Conservation (phyloP, 2,797 vertebrate genomes). For the Luscinia megarhynchos region DNA sequence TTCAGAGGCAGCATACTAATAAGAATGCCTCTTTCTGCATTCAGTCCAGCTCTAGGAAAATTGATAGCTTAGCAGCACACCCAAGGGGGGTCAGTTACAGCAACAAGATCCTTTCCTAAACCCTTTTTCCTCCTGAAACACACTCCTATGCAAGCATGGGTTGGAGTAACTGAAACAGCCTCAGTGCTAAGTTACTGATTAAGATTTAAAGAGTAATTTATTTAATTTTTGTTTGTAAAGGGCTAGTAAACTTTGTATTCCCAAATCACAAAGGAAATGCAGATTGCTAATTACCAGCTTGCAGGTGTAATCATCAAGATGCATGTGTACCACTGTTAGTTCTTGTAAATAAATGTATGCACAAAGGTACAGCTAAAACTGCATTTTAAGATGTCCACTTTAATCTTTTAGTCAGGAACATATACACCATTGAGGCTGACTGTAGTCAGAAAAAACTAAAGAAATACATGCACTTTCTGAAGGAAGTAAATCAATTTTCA, state of each 20-base stretch:
- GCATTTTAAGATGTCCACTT: background rate
- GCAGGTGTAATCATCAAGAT: background rate
- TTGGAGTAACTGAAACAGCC: background rate
- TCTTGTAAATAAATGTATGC: background rate
- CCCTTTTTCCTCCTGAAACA: background rate
- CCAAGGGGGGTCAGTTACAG: background rate
- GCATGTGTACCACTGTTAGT: background rate
- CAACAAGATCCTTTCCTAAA: background rate
- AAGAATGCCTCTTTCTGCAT: slow-evolving; percentile 13
- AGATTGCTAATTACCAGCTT: background rate
- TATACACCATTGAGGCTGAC: background rate
- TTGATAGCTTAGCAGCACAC: background rate
- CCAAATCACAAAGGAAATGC: background rate
- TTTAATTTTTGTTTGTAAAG: background rate
- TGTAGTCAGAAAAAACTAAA: background rate
- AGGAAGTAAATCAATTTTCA: background rate
- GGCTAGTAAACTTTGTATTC: background rate
- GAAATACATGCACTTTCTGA: background rate
- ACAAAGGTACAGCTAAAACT: background rate
- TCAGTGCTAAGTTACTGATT: background rate
- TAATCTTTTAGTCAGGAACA: background rate
- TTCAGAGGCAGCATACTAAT: slow-evolving; percentile 27
- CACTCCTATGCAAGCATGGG: background rate
- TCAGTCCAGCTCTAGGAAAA: background rate
- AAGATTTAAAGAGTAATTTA: background rate